Evolutionary conservation across 2,113 vertebrate genomes (phyloP).

Genomic region (Pseudorectes ferrugineus): DNA sequence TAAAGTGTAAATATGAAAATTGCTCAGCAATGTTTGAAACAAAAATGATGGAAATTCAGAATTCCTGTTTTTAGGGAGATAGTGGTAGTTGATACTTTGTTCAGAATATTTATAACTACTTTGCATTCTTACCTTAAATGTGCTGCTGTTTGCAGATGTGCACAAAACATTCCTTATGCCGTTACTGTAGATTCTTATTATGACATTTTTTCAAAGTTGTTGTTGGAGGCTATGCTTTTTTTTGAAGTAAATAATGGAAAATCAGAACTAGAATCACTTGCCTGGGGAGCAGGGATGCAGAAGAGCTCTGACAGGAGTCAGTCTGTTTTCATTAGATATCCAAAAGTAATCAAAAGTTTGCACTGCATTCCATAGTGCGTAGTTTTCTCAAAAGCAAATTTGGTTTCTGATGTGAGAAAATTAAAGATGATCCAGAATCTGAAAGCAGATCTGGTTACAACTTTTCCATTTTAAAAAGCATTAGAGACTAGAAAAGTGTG

Average conservation of each 20-base stretch:
- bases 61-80: neutral
- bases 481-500: neutral
- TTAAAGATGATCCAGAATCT: neutral
- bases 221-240: neutral
- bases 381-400: neutral
- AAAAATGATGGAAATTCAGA: neutral
- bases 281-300: neutral
- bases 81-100: neutral
- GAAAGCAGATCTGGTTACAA: neutral
- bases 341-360: neutral
- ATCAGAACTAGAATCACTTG: neutral
- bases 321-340: neutral
- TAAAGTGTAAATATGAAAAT: neutral
- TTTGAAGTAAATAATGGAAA: neutral
- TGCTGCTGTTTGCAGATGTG: neutral
- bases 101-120: neutral
- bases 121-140: neutral
- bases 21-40: neutral
- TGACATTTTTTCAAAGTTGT: neutral
- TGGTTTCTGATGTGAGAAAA: neutral
- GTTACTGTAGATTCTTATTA: neutral
- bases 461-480: neutral
- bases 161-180: neutral
- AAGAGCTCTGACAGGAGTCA: neutral
- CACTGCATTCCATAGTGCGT: neutral